phyloP scores from a whole-genome alignment of 2,113 vertebrate species.

The Carlito syrichta region DNA sequence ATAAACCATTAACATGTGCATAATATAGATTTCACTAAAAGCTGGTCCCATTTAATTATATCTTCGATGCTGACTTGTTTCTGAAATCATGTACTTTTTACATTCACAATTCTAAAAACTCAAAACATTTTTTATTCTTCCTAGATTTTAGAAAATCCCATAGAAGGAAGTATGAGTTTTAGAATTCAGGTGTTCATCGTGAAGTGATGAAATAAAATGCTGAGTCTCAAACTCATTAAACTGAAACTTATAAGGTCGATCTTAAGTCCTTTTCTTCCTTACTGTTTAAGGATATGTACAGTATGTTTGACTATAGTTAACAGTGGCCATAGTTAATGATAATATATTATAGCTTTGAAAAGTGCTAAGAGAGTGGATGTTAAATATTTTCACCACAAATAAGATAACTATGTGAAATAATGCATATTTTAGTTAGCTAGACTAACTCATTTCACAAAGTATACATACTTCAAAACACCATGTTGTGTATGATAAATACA shows the following conservation, averaged over 20 bases:
- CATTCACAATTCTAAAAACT: neutral
- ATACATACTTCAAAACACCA: neutral
- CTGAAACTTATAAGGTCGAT: conserved; percentile 49
- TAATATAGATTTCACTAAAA: neutral
- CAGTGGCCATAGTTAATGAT: neutral
- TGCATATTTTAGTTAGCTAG: neutral
- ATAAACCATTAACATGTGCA: neutral
- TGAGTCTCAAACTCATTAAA: conserved; percentile 55
- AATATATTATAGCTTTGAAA: neutral
- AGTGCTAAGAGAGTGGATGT: neutral
- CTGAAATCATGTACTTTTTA: conserved; percentile 35
- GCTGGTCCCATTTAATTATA: conserved; percentile 20
- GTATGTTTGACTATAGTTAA: neutral
- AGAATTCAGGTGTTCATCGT: conserved; percentile 26
- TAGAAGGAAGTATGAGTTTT: conserved; percentile 24
- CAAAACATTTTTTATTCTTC: conserved; percentile 20
- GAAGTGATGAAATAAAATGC: conserved; percentile 45
- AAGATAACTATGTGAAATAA: neutral
- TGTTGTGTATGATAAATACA: neutral
- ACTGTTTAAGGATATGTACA: conserved; percentile 44
- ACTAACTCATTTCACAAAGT: neutral
- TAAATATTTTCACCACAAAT: neutral
- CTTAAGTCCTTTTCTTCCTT: conserved; percentile 48
- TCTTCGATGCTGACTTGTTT: neutral
- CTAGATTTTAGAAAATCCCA: conserved; percentile 41